Conservation (phyloP, 2,113 vertebrate species). For the Ceuthmochares aereus region DNA sequence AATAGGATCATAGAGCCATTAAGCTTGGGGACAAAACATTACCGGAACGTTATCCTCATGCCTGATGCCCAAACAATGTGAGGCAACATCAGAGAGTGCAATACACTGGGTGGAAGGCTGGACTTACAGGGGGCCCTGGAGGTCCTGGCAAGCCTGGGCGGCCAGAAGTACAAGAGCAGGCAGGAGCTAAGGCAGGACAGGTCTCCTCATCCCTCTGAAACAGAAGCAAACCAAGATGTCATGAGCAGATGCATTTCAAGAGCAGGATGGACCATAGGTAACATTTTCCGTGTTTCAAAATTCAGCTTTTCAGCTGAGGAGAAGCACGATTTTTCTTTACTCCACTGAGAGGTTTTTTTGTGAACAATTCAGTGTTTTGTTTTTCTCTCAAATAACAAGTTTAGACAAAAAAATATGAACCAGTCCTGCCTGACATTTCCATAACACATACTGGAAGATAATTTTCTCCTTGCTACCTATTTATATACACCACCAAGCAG, state of each 20-base stretch:
- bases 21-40: neutral
- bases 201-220: slow-evolving; percentile 86
- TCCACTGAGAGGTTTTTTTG: neutral
- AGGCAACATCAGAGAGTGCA: accelerated
- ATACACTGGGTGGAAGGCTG: accelerated
- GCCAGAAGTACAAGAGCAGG: slow-evolving; percentile 84
- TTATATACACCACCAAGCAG: neutral
- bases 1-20: too few species aligned
- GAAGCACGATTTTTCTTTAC: neutral
- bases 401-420: neutral
- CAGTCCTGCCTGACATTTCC: neutral
- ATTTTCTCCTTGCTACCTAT: neutral
- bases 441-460: neutral
- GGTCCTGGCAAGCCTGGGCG: slow-evolving; percentile 82
- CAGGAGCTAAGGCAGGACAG: slow-evolving; percentile 81
- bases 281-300: neutral
- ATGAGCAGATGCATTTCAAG: neutral
- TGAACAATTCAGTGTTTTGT: neutral
- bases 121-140: slow-evolving; percentile 84
- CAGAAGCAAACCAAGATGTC: neutral
- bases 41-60: neutral
- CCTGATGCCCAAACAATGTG: accelerated
- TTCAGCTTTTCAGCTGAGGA: neutral
- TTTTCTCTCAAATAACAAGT: neutral
- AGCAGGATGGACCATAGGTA: neutral